These are phyloP conservation scores for Nebria salina DNA, from an alignment of 2,888 invertebrate genomes.

Conservation along the genomic window DNA sequence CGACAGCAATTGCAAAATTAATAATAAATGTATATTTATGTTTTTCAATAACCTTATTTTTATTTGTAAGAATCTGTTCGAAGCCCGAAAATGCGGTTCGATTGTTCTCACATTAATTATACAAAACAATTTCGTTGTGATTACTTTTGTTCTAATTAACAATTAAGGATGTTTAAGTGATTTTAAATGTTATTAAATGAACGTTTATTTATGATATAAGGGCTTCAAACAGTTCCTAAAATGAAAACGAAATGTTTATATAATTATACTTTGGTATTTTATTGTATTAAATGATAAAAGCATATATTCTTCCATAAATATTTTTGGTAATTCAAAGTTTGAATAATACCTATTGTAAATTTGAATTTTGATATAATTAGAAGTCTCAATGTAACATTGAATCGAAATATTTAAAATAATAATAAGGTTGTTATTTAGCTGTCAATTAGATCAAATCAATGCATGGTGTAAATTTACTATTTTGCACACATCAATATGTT, in stretches of 20 bases:
- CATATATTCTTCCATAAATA: conserved; percentile 43
- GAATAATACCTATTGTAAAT: conserved; percentile 33
- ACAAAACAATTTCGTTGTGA: no score
- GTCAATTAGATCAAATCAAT: conserved; percentile 40
- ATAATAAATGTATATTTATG: not conserved
- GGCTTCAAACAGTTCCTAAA: not conserved
- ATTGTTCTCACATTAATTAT: not conserved
- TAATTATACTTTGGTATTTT: not conserved
- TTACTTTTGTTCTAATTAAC: not conserved
- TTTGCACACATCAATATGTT: conserved; percentile 24
- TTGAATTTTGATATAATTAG: conserved; percentile 43
- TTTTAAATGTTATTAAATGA: no score
- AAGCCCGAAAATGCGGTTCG: not conserved
- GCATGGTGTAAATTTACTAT: conserved; percentile 37
- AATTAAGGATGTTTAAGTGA: no score
- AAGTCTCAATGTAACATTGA: conserved; percentile 35
- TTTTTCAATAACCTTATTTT: not conserved
- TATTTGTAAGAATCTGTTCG: not conserved
- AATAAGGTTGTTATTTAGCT: conserved; percentile 39
- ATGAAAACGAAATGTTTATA: not conserved
- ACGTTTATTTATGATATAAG: no score
- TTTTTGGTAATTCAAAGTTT: conserved; percentile 43
- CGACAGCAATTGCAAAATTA: conserved; percentile 17
- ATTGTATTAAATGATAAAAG: conserved; percentile 25
- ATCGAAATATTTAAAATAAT: conserved; percentile 41